Evolutionary conservation across 2,888 invertebrate species (phyloP), one percentile per base, ranked within the genome.

Genomic region (Lamproptera curius): DNA sequence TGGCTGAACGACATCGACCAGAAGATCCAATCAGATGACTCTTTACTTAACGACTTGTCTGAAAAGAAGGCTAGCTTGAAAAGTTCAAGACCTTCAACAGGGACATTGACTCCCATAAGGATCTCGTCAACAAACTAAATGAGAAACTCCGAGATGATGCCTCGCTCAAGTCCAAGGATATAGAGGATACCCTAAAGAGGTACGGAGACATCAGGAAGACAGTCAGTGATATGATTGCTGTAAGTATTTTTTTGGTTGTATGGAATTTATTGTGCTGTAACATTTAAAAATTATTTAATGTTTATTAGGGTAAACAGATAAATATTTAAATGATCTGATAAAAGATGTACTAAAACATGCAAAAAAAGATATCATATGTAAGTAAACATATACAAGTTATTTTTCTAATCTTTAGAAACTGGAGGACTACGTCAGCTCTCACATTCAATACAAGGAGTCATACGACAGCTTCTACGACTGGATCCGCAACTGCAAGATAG

Each of bases 1-100:
- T 97, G 97, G 96, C 82, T 98, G 47, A 93, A 95, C 53, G 97
- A 97, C 65, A 91, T 96, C 51, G 95, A 96, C 65, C 92, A 92
- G 39, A 96, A 95, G 73, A 90, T 96, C 5, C 92, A 93, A 65
- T 91, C 92, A 1, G 92, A 93, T 52, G 92, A 94, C 63, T 90
- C 90, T 8, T 90, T 91, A 51, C 89, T 94, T 17, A 94, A 95
- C 62, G 97, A 97, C 70, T 83, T 97, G 1, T 95, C 96, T 42
- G 98, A 98, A 70, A 98, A 97, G 78, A 93, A 95, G 59, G 94
- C 96, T 0, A 94, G 35, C 72, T 97, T 14, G 97, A 98, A 71
- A 97, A 97, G 74, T 94, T 94, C 75, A 94, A 92, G 66, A 91
- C 93, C 0, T 90, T 96, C 42, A 93, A 93, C 59, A 91, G 95